phyloP scores from a whole-genome alignment of 2,797 vertebrate species.

The Loriculus beryllinus region DNA sequence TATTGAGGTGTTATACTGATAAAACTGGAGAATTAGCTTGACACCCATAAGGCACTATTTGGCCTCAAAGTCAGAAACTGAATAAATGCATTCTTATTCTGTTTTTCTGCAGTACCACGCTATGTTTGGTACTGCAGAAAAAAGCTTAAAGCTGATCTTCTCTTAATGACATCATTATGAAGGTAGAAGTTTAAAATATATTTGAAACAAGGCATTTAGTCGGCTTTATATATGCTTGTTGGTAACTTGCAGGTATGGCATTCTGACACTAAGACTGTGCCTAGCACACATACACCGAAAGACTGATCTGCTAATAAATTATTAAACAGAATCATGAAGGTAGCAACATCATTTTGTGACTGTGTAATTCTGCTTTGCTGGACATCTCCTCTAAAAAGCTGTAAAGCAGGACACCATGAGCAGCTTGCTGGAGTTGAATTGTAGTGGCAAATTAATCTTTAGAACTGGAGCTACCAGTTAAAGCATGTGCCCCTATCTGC shows the following conservation, averaged over 20 bases:
- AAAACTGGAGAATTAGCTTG: neutral
- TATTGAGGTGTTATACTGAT: neutral
- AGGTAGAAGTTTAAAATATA: neutral
- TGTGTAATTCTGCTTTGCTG: neutral
- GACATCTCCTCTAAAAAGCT: neutral
- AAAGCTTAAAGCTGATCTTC: neutral
- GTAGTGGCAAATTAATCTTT: neutral
- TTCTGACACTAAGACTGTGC: neutral
- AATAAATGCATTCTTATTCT: neutral
- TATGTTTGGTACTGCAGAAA: too few species aligned
- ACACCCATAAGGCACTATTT: neutral
- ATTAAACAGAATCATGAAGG: neutral
- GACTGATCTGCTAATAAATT: neutral
- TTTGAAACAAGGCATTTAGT: neutral
- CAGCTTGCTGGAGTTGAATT: neutral
- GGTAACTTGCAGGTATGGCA: neutral
- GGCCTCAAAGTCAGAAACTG: neutral
- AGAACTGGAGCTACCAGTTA: neutral
- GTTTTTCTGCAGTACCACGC: neutral
- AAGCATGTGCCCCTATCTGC: neutral
- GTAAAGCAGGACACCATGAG: neutral
- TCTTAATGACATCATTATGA: neutral
- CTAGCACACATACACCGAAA: neutral
- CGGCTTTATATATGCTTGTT: neutral
- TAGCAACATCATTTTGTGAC: neutral